Evolutionary conservation across 37 sponge, comb jelly and placozoan genomes (phyloP), one percentile per base, ranked within the genome.

Genomic region (Halisarca cf. caerulea): DNA sequence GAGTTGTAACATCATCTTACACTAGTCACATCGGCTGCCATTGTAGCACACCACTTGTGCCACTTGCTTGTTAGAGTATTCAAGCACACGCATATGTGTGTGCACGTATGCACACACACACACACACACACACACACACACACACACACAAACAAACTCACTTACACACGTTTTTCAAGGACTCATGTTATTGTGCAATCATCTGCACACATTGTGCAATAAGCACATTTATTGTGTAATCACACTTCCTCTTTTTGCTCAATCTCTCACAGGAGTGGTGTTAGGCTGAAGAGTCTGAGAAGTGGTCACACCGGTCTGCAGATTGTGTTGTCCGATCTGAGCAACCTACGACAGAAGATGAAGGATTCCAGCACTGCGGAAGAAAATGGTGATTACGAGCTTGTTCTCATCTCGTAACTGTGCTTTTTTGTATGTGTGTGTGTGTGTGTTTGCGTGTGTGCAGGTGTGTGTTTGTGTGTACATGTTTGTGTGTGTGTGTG

Each of bases 221-320:
- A 20, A 54, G 57, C 17, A 54, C 17, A 54, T 20, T 54, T 20
- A 17, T 17, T 54, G 57, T 54, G n/a, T n/a, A n/a, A n/a, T n/a
- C n/a, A n/a, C n/a, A 66, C 27, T 18, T n/a, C 68, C 28, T 66
- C 28, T 18, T 9, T 36, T 69, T 36, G 20, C 33, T 6, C 37
- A 3, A 2, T 2, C 4, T 17, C 33, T n/a, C 3, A 3, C 45
- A 74, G 77, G 39, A 38, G 77, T 40, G 77, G 77, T 11, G 77
- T 74, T 38, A 33, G 77, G 0, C 32, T 74, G 11, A 74, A 74
- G 77, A 74, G 77, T 30, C 79, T 89, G 7, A 87, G 88, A 1
- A 89, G 88, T 72, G 93, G 93, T 0, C 93, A 92, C 62, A 78
- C 88, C 2, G 82, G 68, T 21, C 87, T 93, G 40, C 86, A 89